Evolutionary conservation across 2,888 invertebrate species (phyloP), one percentile per base, ranked within the genome.

Genomic region (Cremastinae sp.): DNA sequence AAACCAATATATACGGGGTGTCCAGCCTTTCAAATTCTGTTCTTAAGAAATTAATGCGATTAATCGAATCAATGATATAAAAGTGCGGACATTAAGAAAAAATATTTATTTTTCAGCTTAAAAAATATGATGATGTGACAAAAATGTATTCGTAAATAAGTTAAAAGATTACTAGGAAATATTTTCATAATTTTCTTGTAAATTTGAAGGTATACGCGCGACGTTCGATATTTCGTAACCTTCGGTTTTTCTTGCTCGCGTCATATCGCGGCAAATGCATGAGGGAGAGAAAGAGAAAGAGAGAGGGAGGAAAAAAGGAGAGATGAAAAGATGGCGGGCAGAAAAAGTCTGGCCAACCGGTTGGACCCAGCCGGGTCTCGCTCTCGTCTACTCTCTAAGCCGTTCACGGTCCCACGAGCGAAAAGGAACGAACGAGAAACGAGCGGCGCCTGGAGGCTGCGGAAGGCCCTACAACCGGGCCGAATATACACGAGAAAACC

Each of bases 341-440:
- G 84, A 85, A 85, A 85, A 84, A 87, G 85, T 85, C 83, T 54
- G 70, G 82, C 85, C 83, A 89, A 89, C 89, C 89, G 89, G 89
- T 89, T 88, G 85, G 83, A 83, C 82, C 74, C 62, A 45, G 62
- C 69, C 71, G 62, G 64, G 51, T 43, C 74, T 71, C 54, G 66
- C 47, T 68, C 70, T 49, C 82, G 82, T 84, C 84, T 84, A 81
- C 84, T 85, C 81, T 87, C 87, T 86, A 86, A 85, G 81, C 83
- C 82, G 80, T 72, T 78, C 34, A 45, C 49, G 41, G 8, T 62
- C 41, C 49, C 49, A 20, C 20, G 61, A 28, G 69, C 38, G 59
- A 65, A 56, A 53, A 47, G 65, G 64, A 59, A 41, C 12, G 54
- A 54, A 61, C 59, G 73, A 74, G 58, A 51, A 70, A 18, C 36